Conservation (phyloP, 2,888 invertebrate species). For the Syritta pipiens region DNA sequence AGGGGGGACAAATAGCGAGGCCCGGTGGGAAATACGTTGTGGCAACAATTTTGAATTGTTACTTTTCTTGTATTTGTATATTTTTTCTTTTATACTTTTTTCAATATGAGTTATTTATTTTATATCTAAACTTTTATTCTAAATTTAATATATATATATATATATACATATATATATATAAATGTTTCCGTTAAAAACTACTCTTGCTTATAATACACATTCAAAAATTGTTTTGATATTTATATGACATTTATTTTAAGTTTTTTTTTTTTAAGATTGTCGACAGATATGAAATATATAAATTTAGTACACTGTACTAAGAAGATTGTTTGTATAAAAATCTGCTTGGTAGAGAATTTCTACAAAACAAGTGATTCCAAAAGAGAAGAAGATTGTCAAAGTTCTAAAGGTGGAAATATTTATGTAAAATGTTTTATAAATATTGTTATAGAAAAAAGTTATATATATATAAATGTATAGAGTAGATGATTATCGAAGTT, state of each 20-base stretch:
- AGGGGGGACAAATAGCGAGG: slow-evolving; percentile 73
- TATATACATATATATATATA: neutral
- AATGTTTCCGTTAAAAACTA: slow-evolving; percentile 42
- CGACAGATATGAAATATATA: neutral
- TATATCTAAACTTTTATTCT: slow-evolving; percentile 12
- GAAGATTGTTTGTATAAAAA: no score
- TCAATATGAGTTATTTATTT: neutral
- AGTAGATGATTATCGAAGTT: slow-evolving; percentile 69
- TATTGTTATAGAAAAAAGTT: slow-evolving; percentile 26
- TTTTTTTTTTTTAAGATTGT: slow-evolving; percentile 9
- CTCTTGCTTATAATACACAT: slow-evolving; percentile 68
- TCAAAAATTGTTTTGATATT: slow-evolving; percentile 36
- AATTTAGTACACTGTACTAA: neutral
- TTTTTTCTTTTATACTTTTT: slow-evolving; percentile 18
- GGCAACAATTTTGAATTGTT: slow-evolving; percentile 70
- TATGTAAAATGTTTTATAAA: slow-evolving; percentile 46
- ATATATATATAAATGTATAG: slow-evolving; percentile 7
- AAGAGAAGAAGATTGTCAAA: neutral
- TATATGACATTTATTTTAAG: slow-evolving; percentile 41
- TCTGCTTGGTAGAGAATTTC: neutral
- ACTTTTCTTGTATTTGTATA: slow-evolving; percentile 23
- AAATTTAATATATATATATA: no score
- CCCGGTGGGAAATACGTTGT: slow-evolving; percentile 74
- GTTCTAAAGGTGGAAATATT: slow-evolving; percentile 17
- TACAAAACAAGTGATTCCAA: no score